These are phyloP conservation scores for Bombyx huttoni DNA, from an alignment of 2,888 invertebrate genomes.

Conservation along the genomic window DNA sequence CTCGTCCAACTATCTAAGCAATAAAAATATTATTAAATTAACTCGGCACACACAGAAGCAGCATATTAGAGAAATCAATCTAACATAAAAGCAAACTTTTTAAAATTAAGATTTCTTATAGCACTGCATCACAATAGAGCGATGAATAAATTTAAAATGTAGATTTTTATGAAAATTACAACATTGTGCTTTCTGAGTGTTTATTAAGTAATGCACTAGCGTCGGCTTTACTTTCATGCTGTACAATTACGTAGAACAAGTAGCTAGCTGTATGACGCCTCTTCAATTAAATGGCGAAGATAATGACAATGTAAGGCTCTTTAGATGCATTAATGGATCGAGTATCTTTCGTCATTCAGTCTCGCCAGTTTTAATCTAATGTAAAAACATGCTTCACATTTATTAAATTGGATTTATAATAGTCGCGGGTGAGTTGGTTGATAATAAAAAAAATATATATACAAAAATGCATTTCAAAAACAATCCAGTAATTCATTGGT, in stretches of 20 bases:
- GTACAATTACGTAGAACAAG: background rate
- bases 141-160: background rate
- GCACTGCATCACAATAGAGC: too few relatives aligned
- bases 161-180: background rate
- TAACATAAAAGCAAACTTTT: too few relatives aligned
- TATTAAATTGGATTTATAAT: background rate
- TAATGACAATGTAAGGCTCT: slow-evolving; percentile 19
- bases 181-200: background rate
- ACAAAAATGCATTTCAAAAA: background rate
- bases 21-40: too few relatives aligned
- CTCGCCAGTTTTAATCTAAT: slow-evolving; percentile 4
- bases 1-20: too few relatives aligned
- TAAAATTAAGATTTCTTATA: too few relatives aligned
- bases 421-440: too few relatives aligned
- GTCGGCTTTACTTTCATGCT: background rate
- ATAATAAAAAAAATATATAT: too few relatives aligned
- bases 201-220: background rate
- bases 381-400: background rate
- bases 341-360: slow-evolving; percentile 15
- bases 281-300: slow-evolving; percentile 19
- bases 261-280: slow-evolving; percentile 13
- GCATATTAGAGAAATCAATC: too few relatives aligned
- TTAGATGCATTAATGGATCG: slow-evolving; percentile 19
- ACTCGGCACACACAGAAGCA: too few relatives aligned
- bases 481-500: background rate